phyloP scores from a whole-genome alignment of 2,888 invertebrate genomes.

The Zhengitettix transpicula region DNA sequence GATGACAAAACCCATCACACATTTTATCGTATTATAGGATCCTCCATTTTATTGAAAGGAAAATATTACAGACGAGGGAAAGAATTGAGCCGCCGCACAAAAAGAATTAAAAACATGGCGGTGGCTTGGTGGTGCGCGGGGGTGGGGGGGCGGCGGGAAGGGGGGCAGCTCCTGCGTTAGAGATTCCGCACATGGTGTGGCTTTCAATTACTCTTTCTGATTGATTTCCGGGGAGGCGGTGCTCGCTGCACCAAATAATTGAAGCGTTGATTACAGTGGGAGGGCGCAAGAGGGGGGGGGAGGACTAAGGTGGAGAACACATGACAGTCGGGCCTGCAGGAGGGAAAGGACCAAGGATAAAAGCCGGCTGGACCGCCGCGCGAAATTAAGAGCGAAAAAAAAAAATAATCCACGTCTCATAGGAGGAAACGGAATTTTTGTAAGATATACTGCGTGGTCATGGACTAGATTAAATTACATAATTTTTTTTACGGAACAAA shows the following conservation, averaged over 20 bases:
- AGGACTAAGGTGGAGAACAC: not conserved
- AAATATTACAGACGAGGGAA: not conserved
- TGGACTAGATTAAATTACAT: no score
- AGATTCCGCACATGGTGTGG: constrained; percentile 6
- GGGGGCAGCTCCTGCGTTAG: constrained; percentile 1
- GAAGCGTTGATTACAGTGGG: constrained; percentile 12
- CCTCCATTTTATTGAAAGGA: not conserved
- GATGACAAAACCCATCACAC: not conserved
- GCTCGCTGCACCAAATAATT: constrained; percentile 10
- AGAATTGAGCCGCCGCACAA: not conserved
- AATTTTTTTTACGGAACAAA: no score
- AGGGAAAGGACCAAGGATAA: no score
- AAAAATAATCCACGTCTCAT: no score
- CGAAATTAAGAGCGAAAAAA: not conserved
- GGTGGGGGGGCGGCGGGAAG: not conserved
- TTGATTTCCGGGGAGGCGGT: constrained; percentile 5
- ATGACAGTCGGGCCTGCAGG: no score
- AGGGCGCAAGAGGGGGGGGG: not conserved
- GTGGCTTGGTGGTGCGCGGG: not conserved
- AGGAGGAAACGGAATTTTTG: no score
- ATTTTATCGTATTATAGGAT: not conserved
- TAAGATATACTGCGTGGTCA: no score
- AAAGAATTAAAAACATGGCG: not conserved
- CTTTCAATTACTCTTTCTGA: constrained; percentile 7
- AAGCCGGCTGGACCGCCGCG: not conserved